Conservation (phyloP, 2,888 invertebrate genomes). For the Carabus problematicus region DNA sequence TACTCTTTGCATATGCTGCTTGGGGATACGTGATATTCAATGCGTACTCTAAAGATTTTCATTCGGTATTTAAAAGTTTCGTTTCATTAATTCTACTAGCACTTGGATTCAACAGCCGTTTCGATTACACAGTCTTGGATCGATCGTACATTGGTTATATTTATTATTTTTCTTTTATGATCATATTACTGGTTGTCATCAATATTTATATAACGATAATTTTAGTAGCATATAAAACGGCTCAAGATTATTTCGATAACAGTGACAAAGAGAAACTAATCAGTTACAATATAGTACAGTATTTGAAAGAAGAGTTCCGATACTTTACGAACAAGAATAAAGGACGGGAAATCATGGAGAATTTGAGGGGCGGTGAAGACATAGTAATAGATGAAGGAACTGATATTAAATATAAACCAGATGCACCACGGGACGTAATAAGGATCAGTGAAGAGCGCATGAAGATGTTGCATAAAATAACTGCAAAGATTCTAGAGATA, state of each 20-base stretch:
- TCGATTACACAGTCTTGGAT: slow-evolving; percentile 43
- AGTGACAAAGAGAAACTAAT: slow-evolving; percentile 21
- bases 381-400: slow-evolving; percentile 3
- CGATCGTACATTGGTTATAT: slow-evolving; percentile 14
- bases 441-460: neutral
- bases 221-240: slow-evolving; percentile 25
- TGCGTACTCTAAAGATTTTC: slow-evolving; percentile 44
- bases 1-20: slow-evolving; percentile 44
- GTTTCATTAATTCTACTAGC: slow-evolving; percentile 46
- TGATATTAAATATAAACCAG: slow-evolving; percentile 11
- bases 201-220: slow-evolving; percentile 35
- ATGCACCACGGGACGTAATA: slow-evolving; percentile 9
- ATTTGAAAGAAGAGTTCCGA: slow-evolving; percentile 27
- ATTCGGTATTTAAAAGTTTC: slow-evolving; percentile 42
- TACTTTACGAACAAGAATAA: slow-evolving; percentile 16
- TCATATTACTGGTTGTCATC: slow-evolving; percentile 20
- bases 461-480: neutral
- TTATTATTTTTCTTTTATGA: slow-evolving; percentile 26
- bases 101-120: slow-evolving; percentile 44
- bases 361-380: slow-evolving; percentile 22
- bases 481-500: slow-evolving; percentile 11
- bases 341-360: slow-evolving; percentile 1
- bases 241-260: slow-evolving; percentile 30
- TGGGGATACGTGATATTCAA: slow-evolving; percentile 44
- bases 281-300: slow-evolving; percentile 21